Base-by-base conservation (phyloP, 2,113 vertebrate genomes). In the Gallinago jamesoni region DNA sequence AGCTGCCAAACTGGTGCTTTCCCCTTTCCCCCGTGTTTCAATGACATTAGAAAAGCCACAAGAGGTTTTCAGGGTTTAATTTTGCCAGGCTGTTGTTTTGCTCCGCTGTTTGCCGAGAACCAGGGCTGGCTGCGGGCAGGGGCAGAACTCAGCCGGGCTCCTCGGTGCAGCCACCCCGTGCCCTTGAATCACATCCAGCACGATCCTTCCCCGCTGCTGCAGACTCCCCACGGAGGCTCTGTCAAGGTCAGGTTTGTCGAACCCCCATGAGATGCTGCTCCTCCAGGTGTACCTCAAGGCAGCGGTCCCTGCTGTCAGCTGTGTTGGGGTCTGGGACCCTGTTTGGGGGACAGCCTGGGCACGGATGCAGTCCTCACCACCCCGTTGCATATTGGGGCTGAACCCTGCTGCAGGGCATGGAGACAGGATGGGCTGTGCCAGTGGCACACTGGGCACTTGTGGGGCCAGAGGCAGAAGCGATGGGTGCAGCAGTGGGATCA, bases 111-210 rank as follows among this genome's bases (percentile, higher is more conserved):
- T 69, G 76, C 55, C 0, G 0, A 77, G 67, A 75, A 57, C 35
- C 69, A 55, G 66, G 45, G 35, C 22, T 1, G 3, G 18, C 66
- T 1, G 1, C 3, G 2, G 33, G 39, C 79, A 60, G 62, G 27
- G 21, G 24, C 73, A 90, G 55, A 12, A 31, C 11, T 23, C 6
- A 3, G 45, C 53, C 1, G 1, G 2, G 25, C 15, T 87, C 43
- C 74, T 68, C 1, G 1, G 39, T 33, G 16, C 52, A 9, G 1
- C 6, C 0, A 1, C 35, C 68, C 27, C 0, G 0, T 70, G 59
- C 45, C 28, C 10, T 3, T 80, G 73, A 62, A 53, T 73, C 50
- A 22, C 37, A 91, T 25, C 45, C 81, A 70, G 21, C 19, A 5
- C 3, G 41, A 57, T 55, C 64, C 68, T 67, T 63, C 76, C 67